Percentiles rank a stretch among this genome's conserved stretches.
These are phyloP conservation scores for Drosophila anomalata DNA, from an alignment of 2,888 invertebrate genomes.

Conservation along the genomic window DNA sequence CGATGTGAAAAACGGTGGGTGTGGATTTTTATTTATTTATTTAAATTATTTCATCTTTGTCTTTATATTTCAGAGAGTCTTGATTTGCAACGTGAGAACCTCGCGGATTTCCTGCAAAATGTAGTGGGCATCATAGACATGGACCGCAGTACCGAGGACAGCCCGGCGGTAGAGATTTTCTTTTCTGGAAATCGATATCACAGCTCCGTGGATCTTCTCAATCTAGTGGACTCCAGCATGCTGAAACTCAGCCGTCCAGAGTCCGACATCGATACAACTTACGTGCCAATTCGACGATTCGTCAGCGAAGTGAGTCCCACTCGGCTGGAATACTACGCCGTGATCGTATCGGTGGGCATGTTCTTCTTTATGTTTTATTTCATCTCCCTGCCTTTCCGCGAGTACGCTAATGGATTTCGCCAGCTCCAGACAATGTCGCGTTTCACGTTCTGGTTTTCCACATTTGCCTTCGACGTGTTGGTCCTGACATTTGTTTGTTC, in stretches of 20 bases:
- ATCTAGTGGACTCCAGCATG: slow-evolving; percentile 84
- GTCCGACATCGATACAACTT: slow-evolving; percentile 67
- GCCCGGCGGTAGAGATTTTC: slow-evolving; percentile 74
- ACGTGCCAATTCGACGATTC: slow-evolving; percentile 76
- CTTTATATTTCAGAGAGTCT: slow-evolving; percentile 65
- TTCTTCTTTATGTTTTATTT: slow-evolving; percentile 84
- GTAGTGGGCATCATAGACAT: slow-evolving; percentile 79
- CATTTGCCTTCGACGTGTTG: slow-evolving; percentile 86
- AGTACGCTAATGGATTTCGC: slow-evolving; percentile 87
- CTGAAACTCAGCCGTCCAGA: slow-evolving; percentile 74
- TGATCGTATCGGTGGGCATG: slow-evolving; percentile 79
- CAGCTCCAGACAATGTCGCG: slow-evolving; percentile 88
- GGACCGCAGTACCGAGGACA: slow-evolving; percentile 43
- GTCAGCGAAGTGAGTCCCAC: slow-evolving; percentile 76
- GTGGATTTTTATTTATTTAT: neutral
- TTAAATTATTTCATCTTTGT: neutral
- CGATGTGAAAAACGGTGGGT: slow-evolving; percentile 46
- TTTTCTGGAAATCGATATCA: slow-evolving; percentile 85
- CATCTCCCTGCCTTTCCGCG: slow-evolving; percentile 87
- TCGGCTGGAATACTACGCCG: slow-evolving; percentile 79
- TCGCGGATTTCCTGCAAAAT: slow-evolving; percentile 80
- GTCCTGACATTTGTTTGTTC: slow-evolving; percentile 77
- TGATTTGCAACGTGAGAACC: slow-evolving; percentile 73
- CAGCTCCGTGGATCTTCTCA: slow-evolving; percentile 85
- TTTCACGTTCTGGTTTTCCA: slow-evolving; percentile 87